Conservation (phyloP, 2,113 vertebrate species). For the Corythornis madagascariensis region DNA sequence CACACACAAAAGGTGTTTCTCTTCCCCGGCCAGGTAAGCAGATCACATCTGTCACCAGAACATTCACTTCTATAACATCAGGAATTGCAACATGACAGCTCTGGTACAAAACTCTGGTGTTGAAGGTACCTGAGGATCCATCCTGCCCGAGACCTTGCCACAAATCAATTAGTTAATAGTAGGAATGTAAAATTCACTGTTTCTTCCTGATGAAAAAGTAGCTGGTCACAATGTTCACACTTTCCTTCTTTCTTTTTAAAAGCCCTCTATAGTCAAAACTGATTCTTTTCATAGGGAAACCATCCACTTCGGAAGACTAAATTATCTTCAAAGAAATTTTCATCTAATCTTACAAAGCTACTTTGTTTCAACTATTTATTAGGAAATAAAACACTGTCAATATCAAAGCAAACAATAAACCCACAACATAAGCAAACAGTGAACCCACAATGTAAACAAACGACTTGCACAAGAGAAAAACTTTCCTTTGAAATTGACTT, state of each 20-base stretch:
- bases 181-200: background rate
- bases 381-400: background rate
- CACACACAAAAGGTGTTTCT: background rate
- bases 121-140: background rate
- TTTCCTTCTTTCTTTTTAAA: background rate
- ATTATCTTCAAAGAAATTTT: background rate
- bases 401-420: background rate
- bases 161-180: background rate
- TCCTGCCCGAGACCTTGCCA: background rate
- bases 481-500: background rate
- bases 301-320: background rate
- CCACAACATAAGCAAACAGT: rapidly evolving
- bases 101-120: background rate
- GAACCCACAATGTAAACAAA: rapidly evolving
- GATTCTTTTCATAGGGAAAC: background rate
- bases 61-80: background rate
- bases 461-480: background rate
- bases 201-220: background rate
- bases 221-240: background rate
- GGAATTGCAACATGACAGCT: rapidly evolving
- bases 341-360: background rate
- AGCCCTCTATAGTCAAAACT: rapidly evolving
- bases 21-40: background rate
- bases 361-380: background rate
- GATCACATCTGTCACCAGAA: background rate